phyloP scores from a whole-genome alignment of 2,888 invertebrate genomes.

The Tachystola acroxantha region DNA sequence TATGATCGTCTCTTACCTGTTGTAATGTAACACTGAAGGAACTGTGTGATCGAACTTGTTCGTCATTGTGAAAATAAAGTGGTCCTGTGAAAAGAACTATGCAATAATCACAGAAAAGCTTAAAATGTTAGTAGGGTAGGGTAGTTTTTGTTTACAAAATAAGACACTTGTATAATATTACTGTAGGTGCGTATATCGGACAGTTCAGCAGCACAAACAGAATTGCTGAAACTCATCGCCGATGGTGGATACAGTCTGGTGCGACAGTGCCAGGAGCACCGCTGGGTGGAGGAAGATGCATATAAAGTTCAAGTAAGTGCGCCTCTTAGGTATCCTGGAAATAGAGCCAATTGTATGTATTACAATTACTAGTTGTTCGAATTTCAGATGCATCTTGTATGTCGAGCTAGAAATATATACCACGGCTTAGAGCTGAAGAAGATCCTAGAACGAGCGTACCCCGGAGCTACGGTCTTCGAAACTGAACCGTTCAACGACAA shows the following conservation, averaged over 20 bases:
- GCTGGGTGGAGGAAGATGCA: constrained; percentile 92
- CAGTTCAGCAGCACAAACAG: constrained; percentile 80
- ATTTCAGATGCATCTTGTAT: constrained; percentile 87
- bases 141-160: too few species aligned
- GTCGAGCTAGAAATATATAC: constrained; percentile 88
- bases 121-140: too few species aligned
- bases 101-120: too few species aligned
- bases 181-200: constrained; percentile 47
- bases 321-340: too few species aligned
- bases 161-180: too few species aligned
- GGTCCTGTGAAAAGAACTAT: too few species aligned
- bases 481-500: constrained; percentile 58
- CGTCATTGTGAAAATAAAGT: too few species aligned
- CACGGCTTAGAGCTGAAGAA: constrained; percentile 80
- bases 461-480: constrained; percentile 45
- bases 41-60: too few species aligned
- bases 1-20: too few species aligned
- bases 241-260: constrained; percentile 89
- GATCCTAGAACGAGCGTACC: constrained; percentile 50
- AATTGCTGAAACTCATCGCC: constrained; percentile 83
- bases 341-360: too few species aligned
- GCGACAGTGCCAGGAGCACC: constrained; percentile 93
- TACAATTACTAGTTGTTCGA: too few species aligned
- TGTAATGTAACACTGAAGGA: too few species aligned
- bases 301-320: constrained; percentile 68